Evolutionary conservation across 2,797 vertebrate genomes (phyloP).

Genomic region (Ctenopoma multispine): DNA sequence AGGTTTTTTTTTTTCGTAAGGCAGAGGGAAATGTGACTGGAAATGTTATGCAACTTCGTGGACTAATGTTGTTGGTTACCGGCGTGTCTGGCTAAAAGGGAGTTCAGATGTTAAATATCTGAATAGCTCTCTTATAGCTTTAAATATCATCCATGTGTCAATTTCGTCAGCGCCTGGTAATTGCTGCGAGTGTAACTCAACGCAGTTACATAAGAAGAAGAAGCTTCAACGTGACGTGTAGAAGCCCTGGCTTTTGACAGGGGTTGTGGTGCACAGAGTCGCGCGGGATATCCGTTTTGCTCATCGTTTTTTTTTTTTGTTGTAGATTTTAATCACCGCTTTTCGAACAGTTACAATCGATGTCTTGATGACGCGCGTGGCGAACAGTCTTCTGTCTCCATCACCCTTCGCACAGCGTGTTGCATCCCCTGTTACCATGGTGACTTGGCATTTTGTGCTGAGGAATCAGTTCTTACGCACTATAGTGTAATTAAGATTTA

Average conservation of each 20-base stretch:
- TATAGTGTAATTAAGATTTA: constrained; percentile 37
- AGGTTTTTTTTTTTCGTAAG: constrained; percentile 13
- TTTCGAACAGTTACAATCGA: constrained; percentile 27
- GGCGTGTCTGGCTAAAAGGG: constrained; percentile 7
- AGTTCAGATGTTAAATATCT: constrained; percentile 2
- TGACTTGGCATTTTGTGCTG: constrained; percentile 81
- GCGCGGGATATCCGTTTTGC: constrained; percentile 28
- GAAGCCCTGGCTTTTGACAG: constrained; percentile 38
- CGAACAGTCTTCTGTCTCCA: constrained; percentile 39
- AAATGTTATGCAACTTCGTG: constrained; percentile 76
- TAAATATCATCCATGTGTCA: constrained; percentile 14
- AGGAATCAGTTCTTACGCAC: constrained; percentile 49
- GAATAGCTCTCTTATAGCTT: not conserved
- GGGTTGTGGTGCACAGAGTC: constrained; percentile 32
- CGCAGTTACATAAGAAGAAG: constrained; percentile 77
- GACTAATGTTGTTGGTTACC: constrained; percentile 20
- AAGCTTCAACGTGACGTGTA: constrained; percentile 68
- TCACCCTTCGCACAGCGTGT: constrained; percentile 60
- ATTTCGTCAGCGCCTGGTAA: constrained; percentile 48
- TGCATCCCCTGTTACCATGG: constrained; percentile 87
- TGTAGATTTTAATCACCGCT: constrained; percentile 30
- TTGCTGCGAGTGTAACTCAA: constrained; percentile 52
- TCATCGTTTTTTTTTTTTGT: not conserved
- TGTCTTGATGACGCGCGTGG: constrained; percentile 24
- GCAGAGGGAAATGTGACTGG: constrained; percentile 19